Percentiles rank a stretch among this genome's conserved stretches.
Evolutionary conservation across 2,888 invertebrate species (phyloP).

Genomic region (Operophtera brumata): DNA sequence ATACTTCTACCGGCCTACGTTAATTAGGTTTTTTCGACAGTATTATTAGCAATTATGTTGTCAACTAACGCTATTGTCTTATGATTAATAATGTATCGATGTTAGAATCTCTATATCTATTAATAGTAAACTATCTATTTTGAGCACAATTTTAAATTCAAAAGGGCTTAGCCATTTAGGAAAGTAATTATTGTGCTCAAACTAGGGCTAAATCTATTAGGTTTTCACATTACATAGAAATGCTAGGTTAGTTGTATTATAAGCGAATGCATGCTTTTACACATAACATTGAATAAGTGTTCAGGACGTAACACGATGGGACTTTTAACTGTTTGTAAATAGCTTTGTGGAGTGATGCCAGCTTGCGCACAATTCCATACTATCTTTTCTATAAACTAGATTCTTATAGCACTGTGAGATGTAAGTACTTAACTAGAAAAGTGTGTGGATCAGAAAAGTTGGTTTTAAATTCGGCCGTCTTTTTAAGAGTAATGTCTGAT

Average conservation of each 20-base stretch:
- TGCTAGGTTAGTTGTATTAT: slow-evolving; percentile 30
- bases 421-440: not conserved
- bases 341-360: slow-evolving; percentile 23
- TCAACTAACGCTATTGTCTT: slow-evolving; percentile 51
- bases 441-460: not conserved
- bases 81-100: slow-evolving; percentile 60
- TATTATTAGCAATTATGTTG: slow-evolving; percentile 35
- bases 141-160: slow-evolving; percentile 26
- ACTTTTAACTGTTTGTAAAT: slow-evolving; percentile 19
- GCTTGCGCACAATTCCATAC: slow-evolving; percentile 32
- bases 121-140: slow-evolving; percentile 18
- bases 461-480: not conserved
- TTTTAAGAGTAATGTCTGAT: not conserved
- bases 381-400: slow-evolving; percentile 4
- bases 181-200: slow-evolving; percentile 22
- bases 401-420: not conserved
- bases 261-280: slow-evolving; percentile 24
- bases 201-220: slow-evolving; percentile 15
- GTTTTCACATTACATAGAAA: slow-evolving; percentile 26
- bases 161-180: slow-evolving; percentile 21
- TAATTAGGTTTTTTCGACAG: slow-evolving; percentile 20
- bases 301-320: slow-evolving; percentile 5
- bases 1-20: slow-evolving; percentile 34
- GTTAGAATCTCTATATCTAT: slow-evolving; percentile 36
- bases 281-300: slow-evolving; percentile 17